Evolutionary conservation across 2,888 invertebrate genomes (phyloP).

Genomic region (Melanostoma mellinum): DNA sequence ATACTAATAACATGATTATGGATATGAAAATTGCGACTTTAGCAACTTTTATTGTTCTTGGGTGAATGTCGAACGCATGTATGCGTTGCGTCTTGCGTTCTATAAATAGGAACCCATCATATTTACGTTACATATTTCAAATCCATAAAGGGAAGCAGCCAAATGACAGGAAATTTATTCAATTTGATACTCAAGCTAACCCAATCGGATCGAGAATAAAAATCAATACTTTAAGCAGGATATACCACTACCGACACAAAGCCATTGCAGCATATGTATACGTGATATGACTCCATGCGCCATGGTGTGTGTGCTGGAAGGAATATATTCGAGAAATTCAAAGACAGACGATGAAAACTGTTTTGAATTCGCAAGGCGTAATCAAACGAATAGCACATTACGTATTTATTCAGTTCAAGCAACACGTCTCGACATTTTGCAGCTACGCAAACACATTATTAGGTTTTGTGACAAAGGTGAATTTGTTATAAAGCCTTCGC

Average conservation of each 20-base stretch:
- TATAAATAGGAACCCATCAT: conserved; percentile 6
- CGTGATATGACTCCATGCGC: too few species aligned
- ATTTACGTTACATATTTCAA: conserved; percentile 13
- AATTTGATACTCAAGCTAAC: conserved; percentile 56
- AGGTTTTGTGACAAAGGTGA: conserved; percentile 61
- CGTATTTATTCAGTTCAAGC: conserved; percentile 61
- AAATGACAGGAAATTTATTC: conserved; percentile 31
- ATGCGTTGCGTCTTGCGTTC: too few species aligned
- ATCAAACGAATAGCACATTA: conserved; percentile 51
- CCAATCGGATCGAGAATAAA: conserved; percentile 48
- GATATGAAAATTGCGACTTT: conserved; percentile 37
- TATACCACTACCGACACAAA: background rate
- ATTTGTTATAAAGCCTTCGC: conserved; percentile 37
- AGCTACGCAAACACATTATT: conserved; percentile 66
- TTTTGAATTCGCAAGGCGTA: conserved; percentile 63
- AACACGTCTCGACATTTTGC: conserved; percentile 61
- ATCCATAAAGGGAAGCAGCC: background rate
- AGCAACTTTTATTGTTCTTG: conserved; percentile 22
- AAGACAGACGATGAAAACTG: conserved; percentile 40
- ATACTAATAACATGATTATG: conserved; percentile 41
- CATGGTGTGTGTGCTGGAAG: conserved; percentile 15
- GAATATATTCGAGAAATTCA: conserved; percentile 22
- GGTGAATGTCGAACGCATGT: background rate
- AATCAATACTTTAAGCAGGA: conserved; percentile 43
- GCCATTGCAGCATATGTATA: too few species aligned